These are phyloP conservation scores for Turritopsis dohrnii DNA, from an alignment of 30 jellyfish, hydroid and myxozoan species.

Conservation along the genomic window DNA sequence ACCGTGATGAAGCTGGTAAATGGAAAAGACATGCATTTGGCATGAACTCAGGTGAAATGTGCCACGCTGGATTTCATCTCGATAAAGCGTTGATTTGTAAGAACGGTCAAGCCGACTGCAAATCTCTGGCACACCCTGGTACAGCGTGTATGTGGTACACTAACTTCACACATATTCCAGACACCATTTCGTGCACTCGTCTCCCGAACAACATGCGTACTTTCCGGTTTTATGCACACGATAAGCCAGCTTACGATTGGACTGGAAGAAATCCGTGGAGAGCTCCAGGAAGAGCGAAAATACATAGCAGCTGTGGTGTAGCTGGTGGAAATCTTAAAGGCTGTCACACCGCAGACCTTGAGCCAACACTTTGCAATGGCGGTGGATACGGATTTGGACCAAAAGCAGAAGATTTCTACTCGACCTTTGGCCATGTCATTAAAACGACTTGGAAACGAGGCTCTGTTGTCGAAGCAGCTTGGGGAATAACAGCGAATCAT, in stretches of 20 bases:
- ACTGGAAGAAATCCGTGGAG: not conserved
- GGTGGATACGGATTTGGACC: not conserved
- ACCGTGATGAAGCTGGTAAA: not conserved
- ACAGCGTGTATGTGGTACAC: not conserved
- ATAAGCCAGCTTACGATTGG: not conserved
- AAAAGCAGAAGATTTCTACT: not conserved
- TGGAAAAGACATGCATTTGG: not conserved
- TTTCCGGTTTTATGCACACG: not conserved
- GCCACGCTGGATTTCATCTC: not conserved
- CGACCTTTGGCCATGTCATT: not conserved
- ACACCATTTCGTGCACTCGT: not conserved
- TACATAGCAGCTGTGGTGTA: not conserved
- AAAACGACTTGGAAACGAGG: not conserved
- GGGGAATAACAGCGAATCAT: not conserved
- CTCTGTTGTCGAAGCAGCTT: not conserved
- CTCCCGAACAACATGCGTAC: not conserved
- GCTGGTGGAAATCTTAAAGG: not conserved
- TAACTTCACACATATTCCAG: not conserved
- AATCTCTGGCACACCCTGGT: not conserved
- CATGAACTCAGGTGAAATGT: not conserved
- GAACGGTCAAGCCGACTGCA: not conserved
- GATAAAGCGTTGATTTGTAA: not conserved
- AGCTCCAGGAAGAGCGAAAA: too few species aligned
- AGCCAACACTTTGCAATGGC: not conserved
- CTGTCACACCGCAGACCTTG: not conserved